These are phyloP conservation scores for Hylaeus volcanicus DNA, from an alignment of 1,140 invertebrate species.

Conservation along the genomic window DNA sequence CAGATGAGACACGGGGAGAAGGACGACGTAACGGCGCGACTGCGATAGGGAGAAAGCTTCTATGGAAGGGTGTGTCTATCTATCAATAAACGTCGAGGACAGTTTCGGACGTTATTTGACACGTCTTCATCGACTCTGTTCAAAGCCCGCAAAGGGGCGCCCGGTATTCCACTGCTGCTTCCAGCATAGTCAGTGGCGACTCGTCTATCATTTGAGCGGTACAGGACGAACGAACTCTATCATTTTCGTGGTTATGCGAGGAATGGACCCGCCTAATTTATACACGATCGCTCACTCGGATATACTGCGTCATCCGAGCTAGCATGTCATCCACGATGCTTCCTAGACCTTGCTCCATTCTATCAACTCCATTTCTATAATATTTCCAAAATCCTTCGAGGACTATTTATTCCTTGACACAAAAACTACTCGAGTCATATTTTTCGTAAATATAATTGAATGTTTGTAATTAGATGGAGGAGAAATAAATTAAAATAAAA, in stretches of 20 bases:
- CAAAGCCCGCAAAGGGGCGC: neutral
- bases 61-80: constrained; percentile 36
- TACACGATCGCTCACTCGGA: too few species aligned
- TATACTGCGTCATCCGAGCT: too few species aligned
- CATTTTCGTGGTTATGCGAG: neutral
- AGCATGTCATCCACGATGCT: too few species aligned
- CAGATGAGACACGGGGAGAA: neutral
- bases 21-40: neutral
- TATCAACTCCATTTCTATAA: too few species aligned
- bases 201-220: neutral
- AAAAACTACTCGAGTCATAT: too few species aligned
- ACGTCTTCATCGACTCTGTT: constrained; percentile 52
- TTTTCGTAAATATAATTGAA: too few species aligned
- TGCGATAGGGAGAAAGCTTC: neutral
- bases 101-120: constrained; percentile 31
- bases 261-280: too few species aligned
- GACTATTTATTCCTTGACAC: too few species aligned
- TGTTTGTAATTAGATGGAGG: too few species aligned
- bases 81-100: constrained; percentile 60
- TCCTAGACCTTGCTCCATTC: too few species aligned
- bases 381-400: too few species aligned
- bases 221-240: neutral
- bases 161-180: neutral
- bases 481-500: too few species aligned
- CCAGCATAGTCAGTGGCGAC: neutral